Conservation (phyloP, 2,797 vertebrate species). For the Fratercula arctica region DNA sequence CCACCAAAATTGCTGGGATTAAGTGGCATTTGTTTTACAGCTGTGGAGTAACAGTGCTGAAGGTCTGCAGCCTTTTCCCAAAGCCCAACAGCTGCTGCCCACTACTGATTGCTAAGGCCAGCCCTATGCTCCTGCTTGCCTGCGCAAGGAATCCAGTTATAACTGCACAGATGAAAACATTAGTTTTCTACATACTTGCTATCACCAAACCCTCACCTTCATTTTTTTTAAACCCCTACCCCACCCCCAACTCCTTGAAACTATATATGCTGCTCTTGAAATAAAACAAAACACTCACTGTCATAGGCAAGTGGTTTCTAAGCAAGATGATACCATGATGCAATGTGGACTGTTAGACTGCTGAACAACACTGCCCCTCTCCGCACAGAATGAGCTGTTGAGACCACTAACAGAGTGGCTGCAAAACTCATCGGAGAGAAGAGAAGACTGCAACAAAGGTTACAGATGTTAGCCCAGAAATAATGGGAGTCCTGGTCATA, state of each 20-base stretch:
- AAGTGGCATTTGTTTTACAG: not conserved
- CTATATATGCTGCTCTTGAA: not conserved
- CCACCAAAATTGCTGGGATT: not conserved
- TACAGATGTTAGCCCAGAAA: conserved; percentile 12
- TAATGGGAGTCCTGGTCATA: conserved; percentile 13
- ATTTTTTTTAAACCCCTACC: not conserved
- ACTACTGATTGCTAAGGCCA: not conserved
- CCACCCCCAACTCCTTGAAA: not conserved
- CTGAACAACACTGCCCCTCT: not conserved
- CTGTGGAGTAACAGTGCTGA: not conserved
- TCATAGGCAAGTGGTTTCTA: not conserved
- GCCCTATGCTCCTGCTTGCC: not conserved
- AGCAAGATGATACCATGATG: not conserved
- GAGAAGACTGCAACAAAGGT: not conserved
- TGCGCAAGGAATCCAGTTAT: not conserved
- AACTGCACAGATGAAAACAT: not conserved
- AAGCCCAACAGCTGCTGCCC: not conserved
- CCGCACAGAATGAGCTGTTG: not conserved
- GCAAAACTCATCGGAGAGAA: conserved; percentile 1
- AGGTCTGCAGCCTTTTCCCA: not conserved
- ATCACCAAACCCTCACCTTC: not conserved
- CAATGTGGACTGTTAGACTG: not conserved
- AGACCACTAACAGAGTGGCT: not conserved
- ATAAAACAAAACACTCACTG: not conserved
- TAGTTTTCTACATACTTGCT: not conserved